Percentiles rank a stretch among this genome's conserved stretches.
Conservation (phyloP, 37 sponge, comb jelly and placozoan species). For the Spongilla lacustris region DNA sequence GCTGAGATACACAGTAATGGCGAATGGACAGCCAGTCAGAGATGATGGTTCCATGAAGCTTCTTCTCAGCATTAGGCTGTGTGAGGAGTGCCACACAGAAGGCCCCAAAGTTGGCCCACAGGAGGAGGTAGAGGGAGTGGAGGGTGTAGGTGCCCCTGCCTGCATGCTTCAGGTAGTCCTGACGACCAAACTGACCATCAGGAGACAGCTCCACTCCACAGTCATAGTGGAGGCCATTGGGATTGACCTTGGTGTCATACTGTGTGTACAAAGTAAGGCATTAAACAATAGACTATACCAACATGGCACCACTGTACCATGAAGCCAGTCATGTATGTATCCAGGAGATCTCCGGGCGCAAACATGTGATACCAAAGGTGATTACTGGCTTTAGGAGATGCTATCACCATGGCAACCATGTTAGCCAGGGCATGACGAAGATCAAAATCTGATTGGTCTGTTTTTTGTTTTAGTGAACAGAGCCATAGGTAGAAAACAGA, state of each 20-base stretch:
- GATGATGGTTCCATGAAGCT: slow-evolving; percentile 70
- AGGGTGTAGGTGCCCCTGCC: slow-evolving; percentile 81
- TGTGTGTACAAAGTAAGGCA: no score
- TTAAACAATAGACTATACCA: not conserved
- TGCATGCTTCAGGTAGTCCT: slow-evolving; percentile 81
- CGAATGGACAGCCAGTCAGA: slow-evolving; percentile 88
- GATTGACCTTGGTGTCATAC: slow-evolving; percentile 46
- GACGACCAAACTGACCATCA: slow-evolving; percentile 89
- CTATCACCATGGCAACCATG: slow-evolving; percentile 76
- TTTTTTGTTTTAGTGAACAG: not conserved
- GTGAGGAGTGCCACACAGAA: slow-evolving; percentile 81
- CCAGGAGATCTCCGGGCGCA: slow-evolving; percentile 51
- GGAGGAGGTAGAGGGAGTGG: slow-evolving; percentile 87
- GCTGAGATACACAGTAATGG: slow-evolving; percentile 87
- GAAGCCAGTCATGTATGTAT: slow-evolving; percentile 82
- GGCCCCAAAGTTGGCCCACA: slow-evolving; percentile 86
- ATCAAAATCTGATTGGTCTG: slow-evolving; percentile 63
- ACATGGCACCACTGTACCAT: slow-evolving; percentile 85
- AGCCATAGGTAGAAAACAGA: not conserved
- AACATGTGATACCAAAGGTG: slow-evolving; percentile 88
- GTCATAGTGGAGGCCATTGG: slow-evolving; percentile 73
- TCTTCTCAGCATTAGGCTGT: slow-evolving; percentile 57
- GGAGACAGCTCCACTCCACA: slow-evolving; percentile 87
- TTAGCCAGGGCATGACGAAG: slow-evolving; percentile 81
- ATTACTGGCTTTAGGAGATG: slow-evolving; percentile 62